phyloP scores from a whole-genome alignment of 2,797 vertebrate genomes.

The Sarcoramphus papa region DNA sequence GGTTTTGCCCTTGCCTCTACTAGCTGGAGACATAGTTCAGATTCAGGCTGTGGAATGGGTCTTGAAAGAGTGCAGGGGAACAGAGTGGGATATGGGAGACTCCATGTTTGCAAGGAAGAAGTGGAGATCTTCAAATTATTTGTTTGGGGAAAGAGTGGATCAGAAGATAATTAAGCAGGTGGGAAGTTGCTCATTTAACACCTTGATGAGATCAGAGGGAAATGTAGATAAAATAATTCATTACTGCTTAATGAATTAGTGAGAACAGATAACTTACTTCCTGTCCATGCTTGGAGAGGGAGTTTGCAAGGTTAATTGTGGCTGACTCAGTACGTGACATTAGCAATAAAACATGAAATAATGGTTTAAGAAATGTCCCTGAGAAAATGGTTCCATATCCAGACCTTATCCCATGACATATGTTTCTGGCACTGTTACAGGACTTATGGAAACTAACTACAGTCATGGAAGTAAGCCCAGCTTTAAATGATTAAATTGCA shows the following conservation, averaged over 20 bases:
- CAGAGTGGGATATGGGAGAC: neutral
- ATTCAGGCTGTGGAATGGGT: neutral
- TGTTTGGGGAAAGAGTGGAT: neutral
- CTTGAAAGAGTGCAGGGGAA: neutral
- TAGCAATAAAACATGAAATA: neutral
- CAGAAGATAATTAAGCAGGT: neutral
- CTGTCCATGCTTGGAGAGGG: neutral
- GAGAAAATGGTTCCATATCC: neutral
- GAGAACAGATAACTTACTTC: neutral
- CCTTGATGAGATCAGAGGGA: neutral
- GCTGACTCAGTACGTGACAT: neutral
- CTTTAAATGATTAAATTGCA: conserved; percentile 20
- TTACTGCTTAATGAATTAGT: neutral
- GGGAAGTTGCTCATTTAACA: neutral
- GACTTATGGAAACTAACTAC: neutral
- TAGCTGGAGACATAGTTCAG: neutral
- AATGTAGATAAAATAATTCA: neutral
- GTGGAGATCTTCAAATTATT: neutral
- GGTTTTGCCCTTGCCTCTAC: neutral
- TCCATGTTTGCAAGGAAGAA: neutral
- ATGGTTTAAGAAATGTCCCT: neutral
- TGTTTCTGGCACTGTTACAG: neutral
- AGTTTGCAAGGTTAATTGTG: neutral
- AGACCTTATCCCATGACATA: neutral
- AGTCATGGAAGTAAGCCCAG: conserved; percentile 32